Evolutionary conservation across 2,797 vertebrate genomes (phyloP), one percentile per base, ranked within the genome.

Genomic region (Centropyge bicolor): DNA sequence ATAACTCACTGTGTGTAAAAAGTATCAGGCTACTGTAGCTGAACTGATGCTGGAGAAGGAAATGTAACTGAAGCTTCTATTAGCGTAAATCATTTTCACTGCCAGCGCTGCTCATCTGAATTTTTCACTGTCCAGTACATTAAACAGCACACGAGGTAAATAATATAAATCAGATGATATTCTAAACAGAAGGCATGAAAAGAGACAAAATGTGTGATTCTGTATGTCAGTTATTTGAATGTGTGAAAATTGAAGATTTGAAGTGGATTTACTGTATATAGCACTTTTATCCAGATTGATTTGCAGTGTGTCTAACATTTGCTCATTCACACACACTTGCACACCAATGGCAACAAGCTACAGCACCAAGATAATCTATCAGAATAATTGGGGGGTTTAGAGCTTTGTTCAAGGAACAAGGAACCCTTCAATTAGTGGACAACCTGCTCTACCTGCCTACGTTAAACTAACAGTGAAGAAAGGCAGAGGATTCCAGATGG

Each of bases 31-130:
- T 51, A 9, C 62, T 48, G 57, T 13, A 22, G 57, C 48, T 52
- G 43, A 78, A 57, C 36, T 64, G 71, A 62, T 9, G 19, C 51
- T 55, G 55, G 46, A 22, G 41, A 72, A 22, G 38, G 45, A 36
- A 55, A 36, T 35, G 3, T 31, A 35, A 54, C 48, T 45, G 43
- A 38, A 72, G 68, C 59, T 67, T 63, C 62, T 41, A 51, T 77
- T 63, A 59, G 59, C 64, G 56, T 76, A 48, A 74, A 67, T 63
- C 20, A 70, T 54, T 77, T 60, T 62, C 45, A 67, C 24, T 74
- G 20, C 35, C 40, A 41, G 38, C 11, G 3, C 45, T 38, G 52
- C 67, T 78, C 55, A 24, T 74, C 31, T 40, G 51, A 76, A 46
- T 70, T 76, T 20, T 56, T 56, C 52, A 38, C 59, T 76, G 36